phyloP scores from a whole-genome alignment of 2,797 vertebrate species.

The Podarcis siculus region DNA sequence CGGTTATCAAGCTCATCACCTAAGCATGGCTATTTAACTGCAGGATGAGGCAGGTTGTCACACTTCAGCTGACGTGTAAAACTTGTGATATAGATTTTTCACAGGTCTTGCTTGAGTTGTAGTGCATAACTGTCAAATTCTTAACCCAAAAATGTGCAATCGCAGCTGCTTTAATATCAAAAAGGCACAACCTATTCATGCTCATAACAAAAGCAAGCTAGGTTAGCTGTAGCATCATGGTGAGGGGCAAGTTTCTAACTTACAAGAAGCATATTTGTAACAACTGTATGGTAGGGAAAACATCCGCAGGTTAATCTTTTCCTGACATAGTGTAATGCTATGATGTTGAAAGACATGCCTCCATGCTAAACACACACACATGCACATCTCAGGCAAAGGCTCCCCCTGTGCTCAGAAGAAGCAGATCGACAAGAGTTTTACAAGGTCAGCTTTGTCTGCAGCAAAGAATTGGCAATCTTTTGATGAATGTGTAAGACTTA shows the following conservation, averaged over 20 bases:
- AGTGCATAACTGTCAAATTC: background rate
- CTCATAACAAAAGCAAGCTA: background rate
- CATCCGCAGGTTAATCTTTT: background rate
- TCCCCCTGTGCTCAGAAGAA: background rate
- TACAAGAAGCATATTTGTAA: background rate
- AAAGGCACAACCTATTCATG: background rate
- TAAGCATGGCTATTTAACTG: background rate
- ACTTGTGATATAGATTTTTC: background rate
- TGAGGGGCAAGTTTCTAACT: background rate
- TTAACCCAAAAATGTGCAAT: background rate
- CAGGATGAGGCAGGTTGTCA: background rate
- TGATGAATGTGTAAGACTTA: background rate
- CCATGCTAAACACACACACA: background rate
- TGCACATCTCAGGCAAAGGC: background rate
- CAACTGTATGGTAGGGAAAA: background rate
- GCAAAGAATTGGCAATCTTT: background rate
- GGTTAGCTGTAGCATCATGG: background rate
- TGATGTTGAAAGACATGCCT: background rate
- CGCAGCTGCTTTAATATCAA: background rate
- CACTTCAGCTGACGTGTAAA: background rate
- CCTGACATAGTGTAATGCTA: background rate
- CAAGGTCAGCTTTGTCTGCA: background rate
- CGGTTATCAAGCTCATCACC: background rate
- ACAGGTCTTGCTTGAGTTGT: background rate
- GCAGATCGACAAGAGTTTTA: background rate